phyloP scores from a whole-genome alignment of 1,140 invertebrate genomes.

The Drosophila fuyamai region DNA sequence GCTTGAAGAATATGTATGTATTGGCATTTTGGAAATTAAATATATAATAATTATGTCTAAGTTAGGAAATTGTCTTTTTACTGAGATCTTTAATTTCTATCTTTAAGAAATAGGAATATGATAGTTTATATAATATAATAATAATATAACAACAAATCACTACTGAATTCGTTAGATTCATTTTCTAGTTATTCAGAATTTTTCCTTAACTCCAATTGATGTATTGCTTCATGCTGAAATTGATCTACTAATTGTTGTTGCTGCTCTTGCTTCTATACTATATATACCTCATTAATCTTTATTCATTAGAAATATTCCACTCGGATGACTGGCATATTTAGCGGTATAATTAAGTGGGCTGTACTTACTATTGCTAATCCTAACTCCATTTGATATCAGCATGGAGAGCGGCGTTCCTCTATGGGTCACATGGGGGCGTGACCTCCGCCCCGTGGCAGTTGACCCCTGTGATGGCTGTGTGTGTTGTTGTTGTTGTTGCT shows the following conservation, averaged over 20 bases:
- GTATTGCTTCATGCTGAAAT: constrained; percentile 9
- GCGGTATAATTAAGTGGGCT: constrained; percentile 15
- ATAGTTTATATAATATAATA: too few relatives aligned
- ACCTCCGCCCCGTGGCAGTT: constrained; percentile 51
- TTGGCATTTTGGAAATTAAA: too few relatives aligned
- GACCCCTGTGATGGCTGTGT: constrained; percentile 45
- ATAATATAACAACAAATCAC: too few relatives aligned
- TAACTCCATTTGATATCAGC: constrained; percentile 90
- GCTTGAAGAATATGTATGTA: not conserved
- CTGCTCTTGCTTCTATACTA: constrained; percentile 10
- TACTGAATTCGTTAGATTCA: too few relatives aligned
- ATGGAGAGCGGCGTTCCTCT: constrained; percentile 89
- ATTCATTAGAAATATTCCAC: constrained; percentile 1
- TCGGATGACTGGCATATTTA: constrained; percentile 39
- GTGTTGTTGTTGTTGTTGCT: constrained; percentile 29
- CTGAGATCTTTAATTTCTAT: too few relatives aligned
- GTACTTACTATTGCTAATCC: constrained; percentile 90
- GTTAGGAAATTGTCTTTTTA: too few relatives aligned
- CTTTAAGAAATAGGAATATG: too few relatives aligned
- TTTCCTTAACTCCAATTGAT: not conserved
- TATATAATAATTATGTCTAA: too few relatives aligned
- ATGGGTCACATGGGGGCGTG: constrained; percentile 83
- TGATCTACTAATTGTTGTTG: constrained; percentile 20
- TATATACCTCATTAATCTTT: constrained; percentile 1
- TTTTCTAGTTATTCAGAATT: not conserved